phyloP scores from a whole-genome alignment of 2,797 vertebrate species.

The Eidolon dupreanum region DNA sequence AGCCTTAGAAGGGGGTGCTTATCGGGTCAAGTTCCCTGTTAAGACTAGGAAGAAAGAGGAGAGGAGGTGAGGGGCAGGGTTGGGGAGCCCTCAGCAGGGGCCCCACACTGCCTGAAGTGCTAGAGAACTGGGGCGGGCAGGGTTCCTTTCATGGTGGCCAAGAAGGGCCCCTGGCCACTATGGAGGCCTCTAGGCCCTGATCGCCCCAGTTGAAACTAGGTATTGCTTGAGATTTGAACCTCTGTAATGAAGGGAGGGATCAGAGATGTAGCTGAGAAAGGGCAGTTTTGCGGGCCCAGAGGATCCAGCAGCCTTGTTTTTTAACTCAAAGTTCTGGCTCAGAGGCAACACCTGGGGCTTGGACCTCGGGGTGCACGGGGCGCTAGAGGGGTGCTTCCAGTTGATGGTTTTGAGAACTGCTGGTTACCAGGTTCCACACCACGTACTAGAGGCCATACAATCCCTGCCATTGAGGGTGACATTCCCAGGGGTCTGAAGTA shows the following conservation, averaged over 20 bases:
- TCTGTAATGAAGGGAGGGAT: background rate
- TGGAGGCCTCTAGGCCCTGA: background rate
- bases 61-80: fast-evolving
- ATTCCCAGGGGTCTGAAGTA: background rate
- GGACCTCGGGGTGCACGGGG: background rate
- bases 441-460: background rate
- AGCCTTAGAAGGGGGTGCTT: background rate
- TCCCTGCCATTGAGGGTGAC: background rate
- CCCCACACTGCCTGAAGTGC: background rate
- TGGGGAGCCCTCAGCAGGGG: background rate
- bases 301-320: background rate
- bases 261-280: background rate
- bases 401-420: background rate
- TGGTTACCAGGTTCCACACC: background rate
- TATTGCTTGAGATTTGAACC: background rate
- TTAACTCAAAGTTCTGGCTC: background rate
- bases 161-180: background rate
- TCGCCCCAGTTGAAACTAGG: background rate
- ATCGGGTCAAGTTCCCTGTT: background rate
- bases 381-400: fast-evolving
- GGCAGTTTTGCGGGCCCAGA: background rate
- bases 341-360: background rate
- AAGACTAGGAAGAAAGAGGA: background rate
- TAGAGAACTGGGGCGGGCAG: fast-evolving
- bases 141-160: background rate